phyloP scores from a whole-genome alignment of 2,797 vertebrate species.

The Notamacropus eugenii region DNA sequence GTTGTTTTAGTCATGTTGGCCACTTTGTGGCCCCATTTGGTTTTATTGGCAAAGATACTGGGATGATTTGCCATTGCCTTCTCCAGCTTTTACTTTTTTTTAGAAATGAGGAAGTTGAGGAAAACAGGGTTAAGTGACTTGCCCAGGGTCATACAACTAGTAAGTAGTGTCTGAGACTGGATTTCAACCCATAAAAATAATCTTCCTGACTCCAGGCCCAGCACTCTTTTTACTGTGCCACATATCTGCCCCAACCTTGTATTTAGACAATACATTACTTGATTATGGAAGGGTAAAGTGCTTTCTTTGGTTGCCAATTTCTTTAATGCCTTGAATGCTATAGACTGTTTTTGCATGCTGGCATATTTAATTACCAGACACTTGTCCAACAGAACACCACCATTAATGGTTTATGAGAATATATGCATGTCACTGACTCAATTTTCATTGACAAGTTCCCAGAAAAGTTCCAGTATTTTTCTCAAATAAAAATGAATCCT shows the following conservation, averaged over 20 bases:
- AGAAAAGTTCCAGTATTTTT: constrained; percentile 62
- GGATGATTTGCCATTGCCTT: neutral
- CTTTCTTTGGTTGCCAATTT: constrained; percentile 52
- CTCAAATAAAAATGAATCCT: constrained; percentile 51
- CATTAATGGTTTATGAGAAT: constrained; percentile 70
- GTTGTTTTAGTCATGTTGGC: neutral
- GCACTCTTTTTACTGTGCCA: neutral
- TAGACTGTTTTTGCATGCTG: constrained; percentile 57
- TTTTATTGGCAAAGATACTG: neutral
- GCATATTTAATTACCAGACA: constrained; percentile 68
- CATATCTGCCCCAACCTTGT: neutral
- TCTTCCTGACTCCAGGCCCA: neutral
- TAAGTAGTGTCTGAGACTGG: neutral
- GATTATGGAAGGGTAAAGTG: constrained; percentile 14
- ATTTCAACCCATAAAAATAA: neutral
- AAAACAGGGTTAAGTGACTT: neutral
- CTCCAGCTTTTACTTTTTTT: neutral
- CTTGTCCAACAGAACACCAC: constrained; percentile 59
- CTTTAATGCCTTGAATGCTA: constrained; percentile 53
- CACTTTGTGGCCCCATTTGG: neutral
- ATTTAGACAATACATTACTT: neutral
- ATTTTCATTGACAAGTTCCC: constrained; percentile 71
- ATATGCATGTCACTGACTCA: constrained; percentile 64
- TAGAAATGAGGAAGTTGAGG: neutral
- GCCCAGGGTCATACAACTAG: neutral